A percentile compares a stretch with the other conserved stretches of the same genome.
phyloP scores from a whole-genome alignment of 1,140 invertebrate species.

The Drosophila nannoptera region DNA sequence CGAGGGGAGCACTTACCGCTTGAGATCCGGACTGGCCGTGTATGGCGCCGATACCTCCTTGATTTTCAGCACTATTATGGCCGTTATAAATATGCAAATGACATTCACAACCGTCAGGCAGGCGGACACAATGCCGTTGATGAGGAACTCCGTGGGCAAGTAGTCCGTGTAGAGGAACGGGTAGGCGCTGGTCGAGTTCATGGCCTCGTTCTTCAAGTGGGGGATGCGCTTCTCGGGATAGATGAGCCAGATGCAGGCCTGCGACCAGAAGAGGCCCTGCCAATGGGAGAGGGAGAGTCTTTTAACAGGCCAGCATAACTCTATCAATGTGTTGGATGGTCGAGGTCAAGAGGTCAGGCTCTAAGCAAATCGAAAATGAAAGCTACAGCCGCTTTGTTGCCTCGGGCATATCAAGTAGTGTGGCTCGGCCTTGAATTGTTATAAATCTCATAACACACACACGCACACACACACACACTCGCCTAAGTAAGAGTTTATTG shows the following conservation, averaged over 20 bases:
- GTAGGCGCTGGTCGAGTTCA: constrained; percentile 83
- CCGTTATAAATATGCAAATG: constrained; percentile 90
- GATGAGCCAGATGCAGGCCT: constrained; percentile 85
- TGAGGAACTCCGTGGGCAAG: constrained; percentile 86
- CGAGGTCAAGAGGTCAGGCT: constrained; percentile 67
- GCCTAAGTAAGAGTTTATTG: constrained; percentile 59
- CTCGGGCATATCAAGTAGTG: constrained; percentile 63
- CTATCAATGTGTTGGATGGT: constrained; percentile 12
- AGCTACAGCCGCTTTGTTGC: constrained; percentile 26
- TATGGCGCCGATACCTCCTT: constrained; percentile 92
- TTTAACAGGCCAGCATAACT: neutral
- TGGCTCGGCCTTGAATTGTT: constrained; percentile 60
- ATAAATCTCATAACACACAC: constrained; percentile 49
- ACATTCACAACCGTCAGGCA: constrained; percentile 91
- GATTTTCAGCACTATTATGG: constrained; percentile 90
- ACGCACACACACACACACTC: constrained; percentile 5
- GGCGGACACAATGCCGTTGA: constrained; percentile 89
- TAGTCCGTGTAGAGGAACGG: constrained; percentile 85
- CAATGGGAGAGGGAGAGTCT: constrained; percentile 9
- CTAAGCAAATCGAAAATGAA: constrained; percentile 52
- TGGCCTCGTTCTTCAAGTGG: constrained; percentile 84
- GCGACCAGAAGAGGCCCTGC: constrained; percentile 87
- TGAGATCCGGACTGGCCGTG: constrained; percentile 85
- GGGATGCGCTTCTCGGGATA: constrained; percentile 84
- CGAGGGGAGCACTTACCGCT: constrained; percentile 80